These are phyloP conservation scores for Leucoraja erinaceus DNA, from an alignment of 2,113 vertebrate species.

Conservation along the genomic window DNA sequence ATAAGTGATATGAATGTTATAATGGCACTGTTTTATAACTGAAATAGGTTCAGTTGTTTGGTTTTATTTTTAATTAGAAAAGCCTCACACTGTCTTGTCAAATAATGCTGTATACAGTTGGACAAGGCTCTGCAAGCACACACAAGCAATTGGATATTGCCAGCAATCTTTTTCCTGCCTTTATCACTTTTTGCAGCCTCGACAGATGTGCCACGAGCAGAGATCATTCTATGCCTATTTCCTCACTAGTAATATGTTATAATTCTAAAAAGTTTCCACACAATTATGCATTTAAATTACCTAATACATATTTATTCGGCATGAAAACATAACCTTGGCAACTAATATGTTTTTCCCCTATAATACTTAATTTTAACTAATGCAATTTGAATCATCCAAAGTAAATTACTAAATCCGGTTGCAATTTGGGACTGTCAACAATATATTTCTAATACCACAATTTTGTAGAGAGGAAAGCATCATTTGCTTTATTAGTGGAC, in stretches of 20 bases:
- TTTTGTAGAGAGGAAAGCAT: not conserved
- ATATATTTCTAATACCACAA: not conserved
- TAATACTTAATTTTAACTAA: not conserved
- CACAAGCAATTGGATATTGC: not conserved
- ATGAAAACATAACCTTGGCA: not conserved
- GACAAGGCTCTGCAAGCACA: not conserved
- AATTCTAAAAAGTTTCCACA: not conserved
- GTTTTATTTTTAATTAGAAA: not conserved
- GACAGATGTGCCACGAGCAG: not conserved
- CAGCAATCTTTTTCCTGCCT: not conserved
- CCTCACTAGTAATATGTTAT: not conserved
- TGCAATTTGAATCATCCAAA: not conserved
- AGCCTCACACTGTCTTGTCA: not conserved
- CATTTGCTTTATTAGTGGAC: not conserved
- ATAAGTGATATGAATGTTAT: not conserved
- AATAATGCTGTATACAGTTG: not conserved
- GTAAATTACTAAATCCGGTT: not conserved
- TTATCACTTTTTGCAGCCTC: not conserved
- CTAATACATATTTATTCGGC: not conserved
- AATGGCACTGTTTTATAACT: not conserved
- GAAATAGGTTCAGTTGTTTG: not conserved
- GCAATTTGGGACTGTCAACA: not conserved
- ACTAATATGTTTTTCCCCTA: not conserved
- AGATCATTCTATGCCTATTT: not conserved
- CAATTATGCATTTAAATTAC: not conserved